Base-by-base conservation (phyloP, 2,113 vertebrate species). In the Caloenas nicobarica region DNA sequence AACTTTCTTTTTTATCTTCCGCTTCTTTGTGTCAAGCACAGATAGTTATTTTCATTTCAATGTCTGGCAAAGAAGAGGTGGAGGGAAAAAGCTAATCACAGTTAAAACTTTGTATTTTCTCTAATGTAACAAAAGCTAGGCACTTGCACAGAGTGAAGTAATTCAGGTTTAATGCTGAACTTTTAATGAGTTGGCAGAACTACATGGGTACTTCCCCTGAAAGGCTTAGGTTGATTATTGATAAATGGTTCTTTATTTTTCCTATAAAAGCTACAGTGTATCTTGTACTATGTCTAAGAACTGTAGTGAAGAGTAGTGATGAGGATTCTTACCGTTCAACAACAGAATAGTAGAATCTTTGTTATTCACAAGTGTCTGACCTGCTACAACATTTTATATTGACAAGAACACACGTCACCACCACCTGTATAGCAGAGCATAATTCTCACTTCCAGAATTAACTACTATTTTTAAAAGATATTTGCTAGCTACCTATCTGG, bases 11-110 rank as follows among this genome's bases (percentile, higher is more conserved):
- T 81, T 64, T 53, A 58, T 91, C 85, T 94, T 92, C 46, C 51
- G 26, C 44, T 91, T 78, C 88, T 91, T 94, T 80, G 56, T 81
- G 78, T 84, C 53, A 89, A 89, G 69, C 34, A 65, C 14, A 78
- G 64, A 91, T 23, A 93, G 92, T 74, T 91, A 86, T 70, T 96
- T 89, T 83, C 86, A 83, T 88, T 95, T 95, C 82, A 87, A 28
- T 51, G 40, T 70, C 72, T 89, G 38, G 71, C 15, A 82, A 86
- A 89, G n/a, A 74, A 33, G 87, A 22, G 5, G n/a, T 48, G 57
- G 77, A 86, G 8, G 5, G 38, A 40, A 36, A 81, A 76, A 73
- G 33, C 31, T 57, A 54, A 76, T 2, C 19, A 64, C 28, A 56
- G 28, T 34, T 46, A 65, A 91, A 86, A 89, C 18, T 46, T 81